A percentile compares a stretch with the other conserved stretches of the same genome.
phyloP scores from a whole-genome alignment of 2,888 invertebrate genomes.

The Noctua pronuba region DNA sequence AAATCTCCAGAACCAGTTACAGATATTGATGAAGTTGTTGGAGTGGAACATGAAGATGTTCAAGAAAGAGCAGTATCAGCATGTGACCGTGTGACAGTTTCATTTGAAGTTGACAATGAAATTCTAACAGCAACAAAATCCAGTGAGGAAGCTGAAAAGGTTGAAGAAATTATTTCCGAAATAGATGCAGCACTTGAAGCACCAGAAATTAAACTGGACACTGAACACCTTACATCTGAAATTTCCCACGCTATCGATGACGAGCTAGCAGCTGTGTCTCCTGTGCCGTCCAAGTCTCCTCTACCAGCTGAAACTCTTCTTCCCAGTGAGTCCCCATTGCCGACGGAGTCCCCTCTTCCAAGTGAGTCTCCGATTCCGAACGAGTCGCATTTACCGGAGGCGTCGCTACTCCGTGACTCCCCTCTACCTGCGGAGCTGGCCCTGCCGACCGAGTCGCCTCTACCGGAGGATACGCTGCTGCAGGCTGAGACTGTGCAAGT shows the following conservation, averaged over 20 bases:
- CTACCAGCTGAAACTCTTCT: constrained; percentile 57
- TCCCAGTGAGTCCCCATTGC: constrained; percentile 67
- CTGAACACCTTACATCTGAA: constrained; percentile 55
- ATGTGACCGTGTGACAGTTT: constrained; percentile 18
- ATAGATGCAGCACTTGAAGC: constrained; percentile 48
- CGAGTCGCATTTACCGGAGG: constrained; percentile 67
- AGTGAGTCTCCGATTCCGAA: constrained; percentile 65
- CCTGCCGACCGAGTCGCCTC: constrained; percentile 62
- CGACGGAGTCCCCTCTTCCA: constrained; percentile 64
- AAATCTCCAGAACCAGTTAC: constrained; percentile 60
- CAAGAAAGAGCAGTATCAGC: constrained; percentile 8
- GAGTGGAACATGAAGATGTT: constrained; percentile 41
- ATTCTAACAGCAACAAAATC: constrained; percentile 22
- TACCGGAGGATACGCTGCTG: constrained; percentile 62
- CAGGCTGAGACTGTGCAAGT: constrained; percentile 62
- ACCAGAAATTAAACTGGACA: constrained; percentile 64
- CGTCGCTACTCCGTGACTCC: constrained; percentile 63
- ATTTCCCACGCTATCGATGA: constrained; percentile 43
- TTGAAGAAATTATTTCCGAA: constrained; percentile 49
- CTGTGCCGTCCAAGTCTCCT: constrained; percentile 58
- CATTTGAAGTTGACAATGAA: constrained; percentile 17
- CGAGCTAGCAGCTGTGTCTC: constrained; percentile 51
- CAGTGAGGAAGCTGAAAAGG: constrained; percentile 50
- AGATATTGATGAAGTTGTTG: constrained; percentile 53
- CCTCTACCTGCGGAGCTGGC: constrained; percentile 63